Percentiles rank a stretch among this genome's conserved stretches.
These are phyloP conservation scores for Asbolus verrucosus DNA, from an alignment of 1,140 invertebrate species.

Conservation along the genomic window DNA sequence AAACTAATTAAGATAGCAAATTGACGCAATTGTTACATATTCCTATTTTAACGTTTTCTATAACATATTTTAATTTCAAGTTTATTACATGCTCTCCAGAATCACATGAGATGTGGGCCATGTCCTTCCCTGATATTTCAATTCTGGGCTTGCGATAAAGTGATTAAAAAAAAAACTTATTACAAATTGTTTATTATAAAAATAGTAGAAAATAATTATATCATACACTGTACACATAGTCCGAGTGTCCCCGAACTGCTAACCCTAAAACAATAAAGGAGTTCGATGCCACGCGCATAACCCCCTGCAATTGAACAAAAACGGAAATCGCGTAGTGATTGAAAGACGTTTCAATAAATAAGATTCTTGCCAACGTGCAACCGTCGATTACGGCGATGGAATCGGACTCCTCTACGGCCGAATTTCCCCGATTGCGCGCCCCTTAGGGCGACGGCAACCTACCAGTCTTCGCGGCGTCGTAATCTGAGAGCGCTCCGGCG, in stretches of 20 bases:
- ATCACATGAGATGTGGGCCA: too few species aligned
- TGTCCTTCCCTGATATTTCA: neutral
- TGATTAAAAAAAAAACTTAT: neutral
- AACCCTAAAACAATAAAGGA: constrained; percentile 20
- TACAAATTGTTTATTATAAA: constrained; percentile 36
- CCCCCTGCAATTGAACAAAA: constrained; percentile 6
- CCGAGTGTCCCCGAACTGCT: constrained; percentile 2
- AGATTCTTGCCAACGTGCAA: constrained; percentile 18
- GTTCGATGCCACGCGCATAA: neutral
- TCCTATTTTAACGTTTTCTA: too few species aligned
- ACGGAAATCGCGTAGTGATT: constrained; percentile 2
- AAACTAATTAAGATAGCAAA: too few species aligned
- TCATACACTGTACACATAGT: constrained; percentile 27
- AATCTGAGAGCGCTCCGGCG: constrained; percentile 13
- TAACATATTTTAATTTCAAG: too few species aligned
- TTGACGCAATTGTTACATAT: too few species aligned
- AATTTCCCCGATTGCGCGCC: neutral
- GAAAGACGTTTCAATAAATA: constrained; percentile 33
- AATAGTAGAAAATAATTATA: constrained; percentile 14
- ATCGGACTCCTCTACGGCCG: neutral
- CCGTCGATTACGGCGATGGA: neutral
- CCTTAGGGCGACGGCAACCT: constrained; percentile 10
- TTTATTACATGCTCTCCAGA: too few species aligned
- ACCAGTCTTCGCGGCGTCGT: neutral
- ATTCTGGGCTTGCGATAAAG: neutral